phyloP scores from a whole-genome alignment of 2,888 invertebrate species.

The Melinaea marsaeus region DNA sequence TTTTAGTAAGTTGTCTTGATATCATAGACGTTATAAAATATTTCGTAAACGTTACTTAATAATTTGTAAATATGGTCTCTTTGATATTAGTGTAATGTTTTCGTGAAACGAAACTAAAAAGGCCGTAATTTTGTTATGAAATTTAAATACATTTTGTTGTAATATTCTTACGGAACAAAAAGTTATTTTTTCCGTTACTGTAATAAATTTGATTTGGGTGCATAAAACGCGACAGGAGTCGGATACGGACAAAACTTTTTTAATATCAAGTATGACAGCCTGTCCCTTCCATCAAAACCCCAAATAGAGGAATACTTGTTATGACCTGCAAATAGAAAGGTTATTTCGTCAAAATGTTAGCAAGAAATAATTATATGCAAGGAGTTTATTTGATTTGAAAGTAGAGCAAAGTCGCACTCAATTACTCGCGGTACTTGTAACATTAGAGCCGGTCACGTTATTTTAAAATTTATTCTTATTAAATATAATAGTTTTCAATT shows the following conservation, averaged over 20 bases:
- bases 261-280: slow-evolving; percentile 68
- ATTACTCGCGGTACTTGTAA: neutral
- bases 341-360: neutral
- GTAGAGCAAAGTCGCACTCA: slow-evolving; percentile 7
- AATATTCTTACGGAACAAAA: slow-evolving; percentile 12
- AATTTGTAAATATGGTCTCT: neutral
- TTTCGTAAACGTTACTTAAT: neutral
- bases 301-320: slow-evolving; percentile 4
- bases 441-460: slow-evolving; percentile 1
- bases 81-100: too few relatives aligned
- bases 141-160: neutral
- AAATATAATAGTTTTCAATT: neutral
- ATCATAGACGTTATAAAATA: too few relatives aligned
- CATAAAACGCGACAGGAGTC: slow-evolving; percentile 33
- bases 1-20: too few relatives aligned
- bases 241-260: slow-evolving; percentile 68
- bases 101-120: too few relatives aligned
- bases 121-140: neutral
- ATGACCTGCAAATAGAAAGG: neutral
- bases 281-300: slow-evolving; percentile 60
- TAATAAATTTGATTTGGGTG: slow-evolving; percentile 30
- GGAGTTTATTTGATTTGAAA: slow-evolving; percentile 3
- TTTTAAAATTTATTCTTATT: neutral
- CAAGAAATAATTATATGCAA: slow-evolving; percentile 3
- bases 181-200: neutral